Percentiles rank a stretch among this genome's conserved stretches.
These are phyloP conservation scores for Caerostris extrusa DNA, from an alignment of 1,140 invertebrate genomes.

Conservation along the genomic window DNA sequence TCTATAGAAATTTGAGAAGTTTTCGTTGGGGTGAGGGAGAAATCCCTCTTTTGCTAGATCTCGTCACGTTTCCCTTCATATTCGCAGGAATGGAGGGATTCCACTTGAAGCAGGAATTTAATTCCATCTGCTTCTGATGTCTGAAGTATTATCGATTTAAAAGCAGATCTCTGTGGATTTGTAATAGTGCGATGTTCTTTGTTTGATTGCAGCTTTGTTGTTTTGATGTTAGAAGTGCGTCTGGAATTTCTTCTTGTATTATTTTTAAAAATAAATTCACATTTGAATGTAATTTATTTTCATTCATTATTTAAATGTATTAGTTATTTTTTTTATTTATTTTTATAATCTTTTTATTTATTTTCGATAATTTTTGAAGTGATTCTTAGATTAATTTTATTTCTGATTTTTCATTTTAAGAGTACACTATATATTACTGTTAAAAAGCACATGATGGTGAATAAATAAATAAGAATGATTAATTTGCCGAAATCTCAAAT, in stretches of 20 bases:
- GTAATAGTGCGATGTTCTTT: not conserved
- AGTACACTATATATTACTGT: no score
- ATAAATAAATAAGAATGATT: no score
- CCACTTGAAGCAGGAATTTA: constrained; percentile 17
- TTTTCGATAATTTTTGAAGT: no score
- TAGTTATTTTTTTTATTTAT: no score
- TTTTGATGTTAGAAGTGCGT: not conserved
- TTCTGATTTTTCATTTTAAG: no score
- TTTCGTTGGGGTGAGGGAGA: not conserved
- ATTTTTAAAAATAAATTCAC: not conserved
- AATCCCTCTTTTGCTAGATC: constrained; percentile 61
- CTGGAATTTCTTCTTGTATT: not conserved
- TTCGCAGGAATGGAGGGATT: not conserved
- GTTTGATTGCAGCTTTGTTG: not conserved
- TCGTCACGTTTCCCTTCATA: constrained; percentile 27
- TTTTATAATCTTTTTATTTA: no score
- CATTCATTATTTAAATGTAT: no score
- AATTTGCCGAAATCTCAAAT: no score
- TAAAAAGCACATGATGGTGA: no score
- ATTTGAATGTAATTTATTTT: not conserved
- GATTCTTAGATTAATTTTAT: no score
- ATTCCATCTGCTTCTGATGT: not conserved
- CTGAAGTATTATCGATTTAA: not conserved
- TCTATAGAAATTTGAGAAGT: constrained; percentile 60
- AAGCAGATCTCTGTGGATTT: not conserved